phyloP scores from a whole-genome alignment of 2,888 invertebrate species.

The Agrochola lychnidis region DNA sequence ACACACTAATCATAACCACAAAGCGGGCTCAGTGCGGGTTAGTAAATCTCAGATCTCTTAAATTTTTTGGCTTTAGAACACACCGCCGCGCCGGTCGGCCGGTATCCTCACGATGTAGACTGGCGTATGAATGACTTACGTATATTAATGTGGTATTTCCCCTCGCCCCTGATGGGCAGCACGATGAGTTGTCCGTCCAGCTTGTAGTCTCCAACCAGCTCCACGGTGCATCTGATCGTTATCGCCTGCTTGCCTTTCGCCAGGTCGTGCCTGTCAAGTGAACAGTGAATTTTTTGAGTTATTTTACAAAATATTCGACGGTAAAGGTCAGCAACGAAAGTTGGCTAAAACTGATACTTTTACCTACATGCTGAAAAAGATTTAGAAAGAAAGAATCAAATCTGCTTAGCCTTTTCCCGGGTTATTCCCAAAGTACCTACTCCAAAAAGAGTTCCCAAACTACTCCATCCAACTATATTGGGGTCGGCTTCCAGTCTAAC shows the following conservation, averaged over 20 bases:
- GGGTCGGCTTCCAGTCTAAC: no score
- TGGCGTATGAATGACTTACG: conserved; percentile 75
- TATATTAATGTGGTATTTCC: conserved; percentile 81
- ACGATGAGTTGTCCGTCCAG: conserved; percentile 79
- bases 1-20: neutral
- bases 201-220: conserved; percentile 79
- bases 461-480: no score
- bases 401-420: no score
- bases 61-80: neutral
- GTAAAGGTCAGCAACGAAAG: neutral
- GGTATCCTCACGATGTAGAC: no score
- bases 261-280: conserved; percentile 74
- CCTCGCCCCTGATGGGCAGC: conserved; percentile 81
- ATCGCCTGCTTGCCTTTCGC: conserved; percentile 75
- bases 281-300: neutral
- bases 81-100: no score
- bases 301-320: neutral
- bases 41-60: neutral
- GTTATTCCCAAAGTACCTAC: no score
- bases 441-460: no score
- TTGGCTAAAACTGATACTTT: neutral
- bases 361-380: neutral
- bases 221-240: conserved; percentile 77
- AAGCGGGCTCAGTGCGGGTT: neutral
- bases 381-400: no score